phyloP scores from a whole-genome alignment of 2,113 vertebrate genomes.

The Salvelinus alpinus region DNA sequence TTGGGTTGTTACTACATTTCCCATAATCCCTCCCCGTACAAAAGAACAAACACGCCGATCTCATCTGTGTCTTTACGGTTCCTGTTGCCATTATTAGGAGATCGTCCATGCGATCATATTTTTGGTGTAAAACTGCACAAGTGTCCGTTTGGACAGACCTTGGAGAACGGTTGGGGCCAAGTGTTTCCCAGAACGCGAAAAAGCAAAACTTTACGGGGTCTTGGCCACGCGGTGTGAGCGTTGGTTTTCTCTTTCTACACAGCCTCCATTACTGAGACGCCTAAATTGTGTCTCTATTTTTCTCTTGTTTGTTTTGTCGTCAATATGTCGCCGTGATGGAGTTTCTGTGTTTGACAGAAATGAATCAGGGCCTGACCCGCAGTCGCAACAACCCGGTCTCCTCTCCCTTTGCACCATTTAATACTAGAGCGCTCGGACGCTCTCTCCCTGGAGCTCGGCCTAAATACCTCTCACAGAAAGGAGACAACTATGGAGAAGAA shows the following conservation, averaged over 20 bases:
- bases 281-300: constrained; percentile 74
- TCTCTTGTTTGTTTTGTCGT: constrained; percentile 65
- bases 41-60: constrained; percentile 31
- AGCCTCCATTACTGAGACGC: constrained; percentile 68
- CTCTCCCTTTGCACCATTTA: constrained; percentile 62
- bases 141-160: constrained; percentile 55
- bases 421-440: constrained; percentile 74
- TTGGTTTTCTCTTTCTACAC: constrained; percentile 44
- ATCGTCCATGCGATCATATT: constrained; percentile 11
- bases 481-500: constrained; percentile 80
- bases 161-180: constrained; percentile 60
- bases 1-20: constrained; percentile 49
- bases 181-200: constrained; percentile 48
- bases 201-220: constrained; percentile 50
- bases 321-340: constrained; percentile 98
- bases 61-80: constrained; percentile 78
- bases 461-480: constrained; percentile 74
- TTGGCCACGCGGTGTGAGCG: constrained; percentile 67
- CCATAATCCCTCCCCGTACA: constrained; percentile 36
- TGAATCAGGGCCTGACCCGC: constrained; percentile 88
- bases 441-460: constrained; percentile 78
- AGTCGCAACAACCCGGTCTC: constrained; percentile 65
- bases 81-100: constrained; percentile 78
- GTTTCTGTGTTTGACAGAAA: constrained; percentile 86
- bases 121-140: constrained; percentile 41